Evolutionary conservation across 1,140 invertebrate genomes (phyloP), one percentile per base, ranked within the genome.

Genomic region (Drosophila tristis): DNA sequence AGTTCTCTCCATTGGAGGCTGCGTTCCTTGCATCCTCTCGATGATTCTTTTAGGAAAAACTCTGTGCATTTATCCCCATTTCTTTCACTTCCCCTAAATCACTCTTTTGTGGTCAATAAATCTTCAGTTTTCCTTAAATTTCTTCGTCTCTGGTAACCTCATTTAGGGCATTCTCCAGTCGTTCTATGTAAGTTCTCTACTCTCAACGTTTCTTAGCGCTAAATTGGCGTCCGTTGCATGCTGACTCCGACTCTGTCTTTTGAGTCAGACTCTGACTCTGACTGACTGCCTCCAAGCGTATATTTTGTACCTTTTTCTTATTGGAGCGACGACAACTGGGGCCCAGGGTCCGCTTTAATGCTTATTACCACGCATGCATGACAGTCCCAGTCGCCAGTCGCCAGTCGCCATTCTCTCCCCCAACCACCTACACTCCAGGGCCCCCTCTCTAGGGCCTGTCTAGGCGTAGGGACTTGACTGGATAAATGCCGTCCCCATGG

Each of bases 291-390:
- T 71, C 51, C 26, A 23, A 70, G 66, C 64, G 67, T 49, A 70
- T 68, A 70, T 51, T 74, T 60, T 5, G 62, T 54, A 58, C 42
- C 48, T 39, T 42, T 57, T 48, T 77, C 63, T 80, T 80, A 78
- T 68, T 74, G 79, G 53, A 77, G 73, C 78, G 78, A 66, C 78
- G 63, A 80, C 79, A 85, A 68, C 76, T 67, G 58, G 44, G 57
- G 48, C 29, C 51, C 58, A 43, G 74, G 60, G 71, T 47, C 59
- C 65, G 82, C 65, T 76, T 78, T 68, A 75, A 78, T 86, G 82
- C 78, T 80, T 87, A 86, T 86, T 86, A 87, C 84, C 74, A 81
- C 68, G 81, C 82, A 87, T 87, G 81, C 82, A 85, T 85, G 82
- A 74, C 81, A 87, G 81, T 53, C 61, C 31, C 45, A n/a, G 35